Evolutionary conservation across 2,113 vertebrate genomes (phyloP), one percentile per base, ranked within the genome.

Genomic region (Catagonus wagneri): DNA sequence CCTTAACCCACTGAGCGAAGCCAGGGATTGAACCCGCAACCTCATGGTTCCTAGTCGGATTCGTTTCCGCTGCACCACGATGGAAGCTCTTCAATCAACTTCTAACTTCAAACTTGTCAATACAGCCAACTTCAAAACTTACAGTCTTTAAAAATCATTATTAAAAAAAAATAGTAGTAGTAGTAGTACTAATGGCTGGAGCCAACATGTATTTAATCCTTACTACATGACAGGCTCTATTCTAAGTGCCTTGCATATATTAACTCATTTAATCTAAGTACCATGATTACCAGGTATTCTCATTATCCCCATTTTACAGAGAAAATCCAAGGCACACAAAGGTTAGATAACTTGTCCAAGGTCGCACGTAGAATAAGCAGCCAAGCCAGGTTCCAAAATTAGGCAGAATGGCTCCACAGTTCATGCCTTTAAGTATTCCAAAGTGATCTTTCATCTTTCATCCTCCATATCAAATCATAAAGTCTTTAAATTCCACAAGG

Each of bases 191-290:
- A 87, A 87, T 56, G 71, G 25, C 65, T 75, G 44, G 54, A 94
- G 79, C 27, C 32, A 90, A 58, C 52, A 96, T 3, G 75, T 39
- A 65, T 9, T 44, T 56, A 93, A 39, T n/a, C 81, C 74, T 65
- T 72, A 76, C 69, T 72, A 66, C 72, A 29, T 74, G 56, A 65
- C 54, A 87, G 60, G 39, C 36, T 91, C 34, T 88, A 75, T 65
- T 66, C 72, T 72, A 75, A 95, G 50, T 91, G 78, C 27, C 74
- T 66, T 78, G 25, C 7, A 34, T 39, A 36, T 76, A 87, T 39
- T 93, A 87, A 96, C 86, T 81, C 44, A 87, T 39, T 72, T 94
- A 91, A 75, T 88, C 56, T 89, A 69, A 39, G 23, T 88, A 95
- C 44, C 65, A 69, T 75, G 88, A 93, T 83, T 63, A 63, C 32